These are phyloP conservation scores for Salarias fasciatus DNA, from an alignment of 2,797 vertebrate species.

Conservation along the genomic window DNA sequence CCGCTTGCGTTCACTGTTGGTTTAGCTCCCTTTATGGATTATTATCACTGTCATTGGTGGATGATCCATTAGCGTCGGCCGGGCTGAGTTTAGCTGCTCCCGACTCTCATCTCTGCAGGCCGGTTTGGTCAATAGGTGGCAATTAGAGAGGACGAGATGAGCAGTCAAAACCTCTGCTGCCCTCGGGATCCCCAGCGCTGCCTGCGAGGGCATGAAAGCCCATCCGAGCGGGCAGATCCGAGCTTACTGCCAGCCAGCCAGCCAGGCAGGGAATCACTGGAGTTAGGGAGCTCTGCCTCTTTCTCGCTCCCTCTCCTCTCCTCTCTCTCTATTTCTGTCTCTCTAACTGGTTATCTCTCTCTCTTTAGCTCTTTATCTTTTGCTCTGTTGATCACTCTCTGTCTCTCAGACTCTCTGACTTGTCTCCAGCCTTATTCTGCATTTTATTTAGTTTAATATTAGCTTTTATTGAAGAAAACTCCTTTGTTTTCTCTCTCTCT, in stretches of 20 bases:
- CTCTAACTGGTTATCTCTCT: constrained; percentile 8
- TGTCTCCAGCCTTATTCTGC: constrained; percentile 27
- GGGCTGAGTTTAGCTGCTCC: constrained; percentile 43
- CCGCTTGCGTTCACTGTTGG: constrained; percentile 43
- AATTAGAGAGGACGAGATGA: constrained; percentile 45
- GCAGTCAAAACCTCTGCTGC: constrained; percentile 49
- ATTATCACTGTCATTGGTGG: constrained; percentile 42
- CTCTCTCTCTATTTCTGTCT: constrained; percentile 23
- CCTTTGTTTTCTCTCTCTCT: constrained; percentile 24
- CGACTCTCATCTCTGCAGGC: constrained; percentile 35
- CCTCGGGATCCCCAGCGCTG: constrained; percentile 66
- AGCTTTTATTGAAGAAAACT: constrained; percentile 1
- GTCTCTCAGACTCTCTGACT: constrained; percentile 35
- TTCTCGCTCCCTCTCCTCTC: constrained; percentile 43
- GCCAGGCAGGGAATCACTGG: constrained; percentile 69
- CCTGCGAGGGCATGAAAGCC: constrained; percentile 66
- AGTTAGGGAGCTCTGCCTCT: constrained; percentile 58
- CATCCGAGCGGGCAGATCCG: constrained; percentile 71
- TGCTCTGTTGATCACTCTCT: constrained; percentile 23
- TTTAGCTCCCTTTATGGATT: constrained; percentile 61
- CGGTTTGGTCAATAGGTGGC: constrained; percentile 25
- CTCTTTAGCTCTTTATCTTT: constrained; percentile 3
- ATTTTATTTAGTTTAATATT: constrained; percentile 15
- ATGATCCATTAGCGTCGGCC: constrained; percentile 63
- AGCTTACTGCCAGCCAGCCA: constrained; percentile 73